Base-by-base conservation (phyloP, 2,113 vertebrate genomes). In the Nothoprocta pentlandii region DNA sequence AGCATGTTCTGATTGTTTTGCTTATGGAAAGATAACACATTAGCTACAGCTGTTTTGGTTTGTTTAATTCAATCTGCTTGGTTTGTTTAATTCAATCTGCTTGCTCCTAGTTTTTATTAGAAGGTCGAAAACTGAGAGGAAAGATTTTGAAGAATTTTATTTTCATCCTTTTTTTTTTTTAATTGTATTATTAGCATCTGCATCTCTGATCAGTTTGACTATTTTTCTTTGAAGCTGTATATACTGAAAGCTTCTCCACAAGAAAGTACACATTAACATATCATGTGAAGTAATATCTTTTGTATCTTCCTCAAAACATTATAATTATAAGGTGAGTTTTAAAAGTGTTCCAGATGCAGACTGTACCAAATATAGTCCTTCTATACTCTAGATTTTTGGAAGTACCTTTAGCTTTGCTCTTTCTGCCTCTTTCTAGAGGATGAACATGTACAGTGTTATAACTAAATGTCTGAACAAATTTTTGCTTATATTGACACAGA, bases 401-500 rank as follows among this genome's bases (percentile, higher is more conserved):
- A 75, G 25, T 90, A n/a, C 17, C 28, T 26, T 85, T 93, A 82
- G 28, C 25, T 49, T 94, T 66, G 87, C 54, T 82, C 22, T 63
- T 39, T 10, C 10, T 1, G 14, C 2, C 10, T 68, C 56, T 95
- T 95, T 83, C 78, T 64, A 88, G 23, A 71, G 89, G 79, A 95
- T 73, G 62, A 95, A 86, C 82, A 94, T 0, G 0, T 63, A 44
- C 54, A 92, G 14, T 47, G 20, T 32, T 77, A 78, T 96, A 96
- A 92, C 49, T 90, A 93, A 95, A 95, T 85, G 41, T 71, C 92
- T 96, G 87, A 96, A 86, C 22, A 90, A 86, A 85, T 93, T 92
- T 92, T 76, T 91, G 21, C 90, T 95, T 94, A 62, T 63, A 76
- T 51, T 36, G 90, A 90, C 79, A 81, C 54, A 82, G 75, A 71